Evolutionary conservation across 1,140 invertebrate genomes (phyloP).

Genomic region (Platorchestia sp.): DNA sequence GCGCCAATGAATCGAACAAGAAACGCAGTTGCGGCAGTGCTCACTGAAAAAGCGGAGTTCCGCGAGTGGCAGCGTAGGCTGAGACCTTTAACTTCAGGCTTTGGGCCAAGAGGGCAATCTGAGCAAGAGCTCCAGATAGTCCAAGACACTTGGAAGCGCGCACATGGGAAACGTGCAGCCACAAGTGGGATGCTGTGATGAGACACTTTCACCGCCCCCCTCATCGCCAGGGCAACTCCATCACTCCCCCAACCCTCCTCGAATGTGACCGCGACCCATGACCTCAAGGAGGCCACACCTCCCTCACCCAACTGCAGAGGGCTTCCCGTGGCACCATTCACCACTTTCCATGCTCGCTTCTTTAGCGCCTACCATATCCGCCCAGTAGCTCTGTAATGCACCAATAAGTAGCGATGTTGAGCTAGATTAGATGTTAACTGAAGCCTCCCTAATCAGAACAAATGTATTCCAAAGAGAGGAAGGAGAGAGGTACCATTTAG

Average conservation of each 20-base stretch:
- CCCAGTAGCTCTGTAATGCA: neutral
- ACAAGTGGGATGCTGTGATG: constrained; percentile 26
- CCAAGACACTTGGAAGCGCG: neutral
- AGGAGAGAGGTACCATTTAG: no score
- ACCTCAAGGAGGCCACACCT: constrained; percentile 26
- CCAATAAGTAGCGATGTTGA: neutral
- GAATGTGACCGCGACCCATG: constrained; percentile 41
- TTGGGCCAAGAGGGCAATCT: neutral
- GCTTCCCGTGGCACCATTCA: constrained; percentile 37
- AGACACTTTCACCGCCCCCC: constrained; percentile 36
- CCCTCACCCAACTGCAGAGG: constrained; percentile 16
- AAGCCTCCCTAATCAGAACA: no score
- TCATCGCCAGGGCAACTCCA: neutral
- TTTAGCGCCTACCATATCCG: neutral
- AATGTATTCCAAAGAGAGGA: no score
- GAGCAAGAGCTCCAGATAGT: neutral
- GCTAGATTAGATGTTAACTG: no score
- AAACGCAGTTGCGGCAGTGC: neutral
- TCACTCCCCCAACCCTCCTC: neutral
- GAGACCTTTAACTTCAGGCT: neutral
- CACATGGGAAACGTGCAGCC: neutral
- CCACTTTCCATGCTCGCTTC: constrained; percentile 10
- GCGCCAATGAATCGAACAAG: neutral
- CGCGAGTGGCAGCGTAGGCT: neutral
- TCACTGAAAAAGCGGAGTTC: neutral